Base-by-base conservation (phyloP, 2,888 invertebrate genomes). In the Acanthacorydalis orientalis region DNA sequence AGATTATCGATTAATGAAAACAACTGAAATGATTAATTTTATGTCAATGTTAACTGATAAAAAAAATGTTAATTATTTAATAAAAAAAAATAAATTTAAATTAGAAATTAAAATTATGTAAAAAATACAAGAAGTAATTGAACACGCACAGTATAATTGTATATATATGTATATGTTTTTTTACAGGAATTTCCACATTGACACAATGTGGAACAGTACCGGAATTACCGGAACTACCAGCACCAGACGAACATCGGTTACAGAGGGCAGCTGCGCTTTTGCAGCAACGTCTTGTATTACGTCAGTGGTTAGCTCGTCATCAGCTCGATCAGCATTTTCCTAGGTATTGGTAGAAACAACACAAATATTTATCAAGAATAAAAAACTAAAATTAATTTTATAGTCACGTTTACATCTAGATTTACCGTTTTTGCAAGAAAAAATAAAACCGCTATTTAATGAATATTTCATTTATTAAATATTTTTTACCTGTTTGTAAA, bases 271-370 rank as follows among this genome's bases (percentile, higher is more conserved):
- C 88, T 7, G 73, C 80, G 50, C 74, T 83, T 53, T 69, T 90
- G 57, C 87, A 88, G 65, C 88, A 89, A 64, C 75, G 86, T 51
- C 75, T 90, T 50, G 83, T 89, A 55, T 70, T 90, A 56, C 78
- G 87, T 31, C 86, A 88, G 71, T 90, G 89, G 89, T 73, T 90
- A 51, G 73, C 75, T 54, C 80, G 81, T 54, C 78, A 83, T 63
- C 75, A 75, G 39, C 69, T 85, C 52, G 83, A 83, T 59, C 77
- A 80, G 58, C 77, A 80, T 47, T 83, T 83, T 60, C 77, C 80
- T 59, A 78, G 79, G 78, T 78, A 59, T 55, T 49, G 12, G 9
- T n/a, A n/a, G n/a, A 12, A 35, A 11, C 4, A 35, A 35, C 4
- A 35, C 7, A n/a, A 11, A 4, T 4, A 11, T 12, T 12, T 7